These are phyloP conservation scores for Drosophila pallidifrons DNA, from an alignment of 1,140 invertebrate genomes.

Conservation along the genomic window DNA sequence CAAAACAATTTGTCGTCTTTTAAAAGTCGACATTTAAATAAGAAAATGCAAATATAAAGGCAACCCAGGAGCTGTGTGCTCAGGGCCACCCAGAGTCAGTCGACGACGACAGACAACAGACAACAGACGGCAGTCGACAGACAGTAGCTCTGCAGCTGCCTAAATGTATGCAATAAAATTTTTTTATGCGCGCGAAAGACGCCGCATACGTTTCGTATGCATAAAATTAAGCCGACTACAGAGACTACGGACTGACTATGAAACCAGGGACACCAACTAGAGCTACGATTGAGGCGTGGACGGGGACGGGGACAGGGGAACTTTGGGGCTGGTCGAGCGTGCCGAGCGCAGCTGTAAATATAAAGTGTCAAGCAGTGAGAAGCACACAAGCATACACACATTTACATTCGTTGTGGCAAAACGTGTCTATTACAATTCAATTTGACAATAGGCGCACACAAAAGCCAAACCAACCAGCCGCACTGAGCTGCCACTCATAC, in stretches of 20 bases:
- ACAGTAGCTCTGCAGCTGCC: constrained; percentile 45
- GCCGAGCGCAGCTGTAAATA: constrained; percentile 77
- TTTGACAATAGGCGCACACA: constrained; percentile 82
- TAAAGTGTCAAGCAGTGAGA: constrained; percentile 68
- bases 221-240: constrained; percentile 69
- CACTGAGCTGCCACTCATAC: constrained; percentile 58
- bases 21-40: constrained; percentile 84
- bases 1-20: constrained; percentile 83
- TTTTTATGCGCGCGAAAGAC: constrained; percentile 70
- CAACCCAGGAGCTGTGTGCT: constrained; percentile 11
- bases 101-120: no score
- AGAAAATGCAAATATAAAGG: constrained; percentile 78
- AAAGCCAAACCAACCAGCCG: constrained; percentile 74
- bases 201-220: constrained; percentile 77
- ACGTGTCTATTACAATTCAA: constrained; percentile 83
- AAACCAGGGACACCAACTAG: not conserved
- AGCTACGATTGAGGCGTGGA: not conserved
- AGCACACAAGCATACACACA: constrained; percentile 32
- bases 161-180: constrained; percentile 83
- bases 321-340: constrained; percentile 59
- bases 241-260: constrained; percentile 33
- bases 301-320: not conserved
- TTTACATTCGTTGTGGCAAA: constrained; percentile 53
- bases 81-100: constrained; percentile 25
- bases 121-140: not conserved